Percentiles rank a stretch among this genome's conserved stretches.
phyloP scores from a whole-genome alignment of 2,888 invertebrate species.

The Spodoptera littoralis region DNA sequence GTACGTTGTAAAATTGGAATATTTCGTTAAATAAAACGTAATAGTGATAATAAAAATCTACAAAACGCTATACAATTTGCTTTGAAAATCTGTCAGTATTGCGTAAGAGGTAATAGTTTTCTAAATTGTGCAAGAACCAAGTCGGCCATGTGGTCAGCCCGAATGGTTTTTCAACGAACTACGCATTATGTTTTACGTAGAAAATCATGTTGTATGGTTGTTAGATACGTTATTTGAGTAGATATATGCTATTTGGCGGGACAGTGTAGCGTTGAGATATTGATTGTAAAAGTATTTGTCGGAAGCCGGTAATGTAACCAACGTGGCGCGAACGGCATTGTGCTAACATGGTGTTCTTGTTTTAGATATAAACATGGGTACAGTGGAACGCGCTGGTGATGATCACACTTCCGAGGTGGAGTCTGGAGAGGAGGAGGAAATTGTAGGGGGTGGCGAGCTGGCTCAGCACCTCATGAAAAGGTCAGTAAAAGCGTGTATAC shows the following conservation, averaged over 20 bases:
- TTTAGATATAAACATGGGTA: constrained; percentile 89
- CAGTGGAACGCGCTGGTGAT: constrained; percentile 91
- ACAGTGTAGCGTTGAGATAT: constrained; percentile 34
- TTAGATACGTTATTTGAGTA: constrained; percentile 32
- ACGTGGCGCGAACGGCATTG: constrained; percentile 79
- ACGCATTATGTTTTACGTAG: constrained; percentile 82
- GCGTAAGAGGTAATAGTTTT: constrained; percentile 54
- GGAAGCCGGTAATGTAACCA: constrained; percentile 73
- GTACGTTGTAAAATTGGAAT: constrained; percentile 76
- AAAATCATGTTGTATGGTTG: constrained; percentile 56
- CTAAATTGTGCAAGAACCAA: constrained; percentile 53
- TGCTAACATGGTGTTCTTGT: constrained; percentile 65
- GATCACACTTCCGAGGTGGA: constrained; percentile 90
- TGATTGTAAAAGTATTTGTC: constrained; percentile 45
- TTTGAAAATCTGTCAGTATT: constrained; percentile 43
- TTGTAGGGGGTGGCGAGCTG: constrained; percentile 86
- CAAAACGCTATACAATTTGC: constrained; percentile 38
- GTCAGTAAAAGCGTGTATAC: constrained; percentile 61
- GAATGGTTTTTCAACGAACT: constrained; percentile 77
- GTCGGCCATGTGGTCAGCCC: constrained; percentile 83
- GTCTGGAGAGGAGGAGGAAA: constrained; percentile 91
- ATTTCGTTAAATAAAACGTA: constrained; percentile 59
- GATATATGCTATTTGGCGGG: constrained; percentile 39
- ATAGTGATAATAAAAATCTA: constrained; percentile 51
- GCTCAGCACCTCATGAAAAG: constrained; percentile 83